phyloP scores from a whole-genome alignment of 2,888 invertebrate genomes.

The Heteromyza rotundicornis region DNA sequence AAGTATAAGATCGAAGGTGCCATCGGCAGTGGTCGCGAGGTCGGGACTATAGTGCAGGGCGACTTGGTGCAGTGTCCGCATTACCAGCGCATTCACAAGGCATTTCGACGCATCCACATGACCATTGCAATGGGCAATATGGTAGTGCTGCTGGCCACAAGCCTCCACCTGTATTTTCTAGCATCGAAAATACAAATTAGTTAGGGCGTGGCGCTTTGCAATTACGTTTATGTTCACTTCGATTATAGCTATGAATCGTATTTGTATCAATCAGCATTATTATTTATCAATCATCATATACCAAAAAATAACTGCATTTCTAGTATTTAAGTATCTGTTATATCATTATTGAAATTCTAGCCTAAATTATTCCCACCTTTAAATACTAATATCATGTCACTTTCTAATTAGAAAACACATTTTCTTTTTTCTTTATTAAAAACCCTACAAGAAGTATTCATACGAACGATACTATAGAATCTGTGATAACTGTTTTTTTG shows the following conservation, averaged over 20 bases:
- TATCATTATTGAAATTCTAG: not conserved
- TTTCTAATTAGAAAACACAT: not conserved
- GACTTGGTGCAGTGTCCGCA: constrained; percentile 78
- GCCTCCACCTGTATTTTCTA: constrained; percentile 72
- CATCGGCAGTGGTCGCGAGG: constrained; percentile 79
- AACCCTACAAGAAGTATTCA: not conserved
- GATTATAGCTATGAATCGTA: not conserved
- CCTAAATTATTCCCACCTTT: not conserved
- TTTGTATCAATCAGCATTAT: not conserved
- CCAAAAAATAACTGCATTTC: constrained; percentile 31
- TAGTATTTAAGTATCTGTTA: too few species aligned
- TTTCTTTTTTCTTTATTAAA: too few species aligned
- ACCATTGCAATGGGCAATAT: constrained; percentile 82
- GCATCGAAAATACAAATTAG: constrained; percentile 64
- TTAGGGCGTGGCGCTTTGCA: not conserved
- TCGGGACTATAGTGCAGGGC: constrained; percentile 76
- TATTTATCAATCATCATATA: constrained; percentile 18
- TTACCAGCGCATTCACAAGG: constrained; percentile 75
- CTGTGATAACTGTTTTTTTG: constrained; percentile 10
- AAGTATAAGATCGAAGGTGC: constrained; percentile 78
- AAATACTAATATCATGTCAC: not conserved
- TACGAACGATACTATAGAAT: not conserved
- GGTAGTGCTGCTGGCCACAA: constrained; percentile 71
- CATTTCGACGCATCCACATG: constrained; percentile 79
- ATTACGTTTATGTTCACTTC: not conserved